Conservation (phyloP, 30 jellyfish, hydroid and myxozoan species). For the Hydra vulgaris region DNA sequence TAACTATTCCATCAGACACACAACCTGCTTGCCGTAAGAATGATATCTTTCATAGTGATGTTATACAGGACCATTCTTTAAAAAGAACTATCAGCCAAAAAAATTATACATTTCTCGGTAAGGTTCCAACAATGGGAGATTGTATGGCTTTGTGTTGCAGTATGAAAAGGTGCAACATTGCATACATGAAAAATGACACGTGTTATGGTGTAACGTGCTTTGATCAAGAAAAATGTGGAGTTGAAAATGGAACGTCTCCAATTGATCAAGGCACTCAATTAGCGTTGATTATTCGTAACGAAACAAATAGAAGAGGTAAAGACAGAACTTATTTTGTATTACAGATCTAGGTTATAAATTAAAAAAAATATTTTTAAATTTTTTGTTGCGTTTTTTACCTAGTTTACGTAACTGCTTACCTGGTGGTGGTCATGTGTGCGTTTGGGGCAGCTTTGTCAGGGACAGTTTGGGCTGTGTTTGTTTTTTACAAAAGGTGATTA, state of each 20-base stretch:
- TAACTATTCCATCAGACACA: constrained; percentile 54
- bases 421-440: constrained; percentile 93
- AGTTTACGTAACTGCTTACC: constrained; percentile 90
- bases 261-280: constrained; percentile 61
- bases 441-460: constrained; percentile 94
- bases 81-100: constrained; percentile 61
- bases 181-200: constrained; percentile 78
- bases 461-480: constrained; percentile 89
- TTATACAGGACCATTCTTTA: constrained; percentile 41
- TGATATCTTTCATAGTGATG: constrained; percentile 78
- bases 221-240: constrained; percentile 73
- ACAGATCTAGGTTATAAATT: too few species aligned
- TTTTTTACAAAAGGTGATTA: constrained; percentile 67
- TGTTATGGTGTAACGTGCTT: constrained; percentile 85
- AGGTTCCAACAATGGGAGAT: constrained; percentile 84
- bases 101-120: constrained; percentile 84
- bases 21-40: constrained; percentile 80
- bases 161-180: constrained; percentile 75
- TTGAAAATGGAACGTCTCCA: constrained; percentile 47
- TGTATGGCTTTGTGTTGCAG: constrained; percentile 97
- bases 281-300: constrained; percentile 82
- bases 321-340: neutral
- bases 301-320: constrained; percentile 80
- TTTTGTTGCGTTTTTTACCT: neutral
- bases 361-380: too few species aligned